These are phyloP conservation scores for Megaceryle torquata DNA, from an alignment of 2,113 vertebrate genomes.

Conservation along the genomic window DNA sequence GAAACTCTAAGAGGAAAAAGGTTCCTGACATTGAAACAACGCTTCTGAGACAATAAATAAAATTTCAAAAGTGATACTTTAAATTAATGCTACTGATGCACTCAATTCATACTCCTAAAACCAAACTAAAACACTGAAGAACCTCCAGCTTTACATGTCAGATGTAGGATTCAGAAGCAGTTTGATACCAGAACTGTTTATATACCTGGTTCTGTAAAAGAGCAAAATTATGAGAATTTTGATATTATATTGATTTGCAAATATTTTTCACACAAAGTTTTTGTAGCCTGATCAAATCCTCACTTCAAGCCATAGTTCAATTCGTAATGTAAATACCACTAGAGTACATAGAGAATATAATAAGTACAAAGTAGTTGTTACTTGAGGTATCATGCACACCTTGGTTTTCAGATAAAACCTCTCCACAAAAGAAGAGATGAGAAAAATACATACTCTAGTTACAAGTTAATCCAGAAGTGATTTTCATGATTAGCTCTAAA, in stretches of 20 bases:
- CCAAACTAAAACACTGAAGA: not conserved
- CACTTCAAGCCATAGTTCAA: not conserved
- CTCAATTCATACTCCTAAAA: not conserved
- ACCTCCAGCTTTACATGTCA: not conserved
- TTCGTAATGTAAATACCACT: not conserved
- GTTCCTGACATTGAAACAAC: not conserved
- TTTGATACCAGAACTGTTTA: not conserved
- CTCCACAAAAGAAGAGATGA: not conserved
- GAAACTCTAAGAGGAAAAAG: not conserved
- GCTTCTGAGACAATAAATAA: not conserved
- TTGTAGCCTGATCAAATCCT: not conserved
- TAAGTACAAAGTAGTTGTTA: not conserved
- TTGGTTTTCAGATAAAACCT: not conserved
- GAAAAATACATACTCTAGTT: not conserved
- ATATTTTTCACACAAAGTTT: not conserved
- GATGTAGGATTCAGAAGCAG: not conserved
- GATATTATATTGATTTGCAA: not conserved
- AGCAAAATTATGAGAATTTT: not conserved
- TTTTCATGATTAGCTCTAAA: not conserved
- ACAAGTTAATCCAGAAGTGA: not conserved
- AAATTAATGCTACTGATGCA: not conserved
- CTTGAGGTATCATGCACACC: not conserved
- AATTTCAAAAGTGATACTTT: not conserved
- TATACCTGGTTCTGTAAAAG: not conserved
- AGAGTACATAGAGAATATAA: not conserved